These are phyloP conservation scores for Bombus cullumanus DNA, from an alignment of 1,140 invertebrate species.

Conservation along the genomic window DNA sequence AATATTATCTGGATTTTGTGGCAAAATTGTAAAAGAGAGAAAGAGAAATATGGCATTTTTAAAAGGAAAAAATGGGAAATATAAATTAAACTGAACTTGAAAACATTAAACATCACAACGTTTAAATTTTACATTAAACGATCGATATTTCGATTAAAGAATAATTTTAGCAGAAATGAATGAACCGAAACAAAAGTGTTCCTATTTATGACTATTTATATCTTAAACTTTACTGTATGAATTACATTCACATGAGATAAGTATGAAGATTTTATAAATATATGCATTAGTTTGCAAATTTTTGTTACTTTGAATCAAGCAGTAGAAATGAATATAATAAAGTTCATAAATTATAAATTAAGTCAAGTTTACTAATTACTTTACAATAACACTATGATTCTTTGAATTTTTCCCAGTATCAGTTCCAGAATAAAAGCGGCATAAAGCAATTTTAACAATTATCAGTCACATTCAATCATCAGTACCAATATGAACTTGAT, in stretches of 20 bases:
- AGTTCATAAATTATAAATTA: not conserved
- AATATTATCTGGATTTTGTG: not conserved
- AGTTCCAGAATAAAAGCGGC: slow-evolving; percentile 49
- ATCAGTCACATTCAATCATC: not conserved
- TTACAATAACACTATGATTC: not conserved
- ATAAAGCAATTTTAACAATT: not conserved
- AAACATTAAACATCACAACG: not conserved
- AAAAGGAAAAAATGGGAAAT: not conserved
- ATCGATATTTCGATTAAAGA: not conserved
- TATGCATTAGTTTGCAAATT: not conserved
- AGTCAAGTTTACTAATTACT: not conserved
- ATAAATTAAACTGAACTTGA: not conserved
- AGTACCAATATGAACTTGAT: too few species aligned
- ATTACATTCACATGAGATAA: not conserved
- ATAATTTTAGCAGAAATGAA: not conserved
- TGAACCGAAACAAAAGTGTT: not conserved
- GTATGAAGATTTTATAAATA: not conserved
- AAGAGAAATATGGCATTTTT: not conserved
- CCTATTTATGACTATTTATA: not conserved
- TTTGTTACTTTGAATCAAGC: not conserved
- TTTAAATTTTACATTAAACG: not conserved
- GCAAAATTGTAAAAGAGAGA: not conserved
- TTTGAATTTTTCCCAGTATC: not conserved
- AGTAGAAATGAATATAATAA: not conserved
- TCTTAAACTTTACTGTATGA: not conserved